Percentiles rank a stretch among this genome's conserved stretches.
These are phyloP conservation scores for Arenicola marina DNA, from an alignment of 2,888 invertebrate species.

Conservation along the genomic window DNA sequence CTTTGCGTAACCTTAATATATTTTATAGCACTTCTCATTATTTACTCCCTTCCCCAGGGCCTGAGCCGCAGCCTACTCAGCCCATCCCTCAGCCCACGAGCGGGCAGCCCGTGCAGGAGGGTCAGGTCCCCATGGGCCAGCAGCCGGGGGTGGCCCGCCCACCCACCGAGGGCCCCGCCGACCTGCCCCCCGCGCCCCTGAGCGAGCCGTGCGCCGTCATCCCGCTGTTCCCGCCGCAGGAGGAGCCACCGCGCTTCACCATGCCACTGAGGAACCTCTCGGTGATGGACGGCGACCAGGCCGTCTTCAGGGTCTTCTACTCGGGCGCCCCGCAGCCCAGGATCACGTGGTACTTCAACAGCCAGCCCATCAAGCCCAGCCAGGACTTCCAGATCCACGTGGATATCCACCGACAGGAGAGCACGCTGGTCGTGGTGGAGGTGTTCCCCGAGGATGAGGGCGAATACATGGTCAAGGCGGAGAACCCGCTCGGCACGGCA, in stretches of 20 bases:
- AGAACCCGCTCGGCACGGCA: conserved; percentile 84
- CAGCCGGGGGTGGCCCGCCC: neutral
- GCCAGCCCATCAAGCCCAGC: conserved; percentile 58
- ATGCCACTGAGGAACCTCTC: conserved; percentile 74
- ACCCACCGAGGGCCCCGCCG: neutral
- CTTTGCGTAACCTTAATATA: too few relatives aligned
- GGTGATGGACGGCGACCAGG: conserved; percentile 89
- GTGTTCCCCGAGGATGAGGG: conserved; percentile 99
- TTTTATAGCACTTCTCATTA: too few relatives aligned
- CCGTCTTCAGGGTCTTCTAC: conserved; percentile 50
- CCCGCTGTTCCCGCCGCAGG: conserved; percentile 12
- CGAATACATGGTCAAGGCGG: conserved; percentile 87
- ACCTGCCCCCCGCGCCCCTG: conserved; percentile 15
- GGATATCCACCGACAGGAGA: conserved; percentile 77
- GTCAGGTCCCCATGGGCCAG: neutral
- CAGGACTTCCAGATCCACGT: conserved; percentile 60
- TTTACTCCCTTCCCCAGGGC: too few relatives aligned
- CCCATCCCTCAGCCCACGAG: too few relatives aligned
- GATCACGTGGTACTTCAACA: conserved; percentile 62
- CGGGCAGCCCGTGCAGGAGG: too few relatives aligned
- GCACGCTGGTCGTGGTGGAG: conserved; percentile 87
- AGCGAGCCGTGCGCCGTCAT: conserved; percentile 29
- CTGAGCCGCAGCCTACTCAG: too few relatives aligned
- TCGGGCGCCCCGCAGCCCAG: conserved; percentile 48
- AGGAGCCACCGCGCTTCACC: conserved; percentile 74